Conservation (phyloP, 2,113 vertebrate genomes). For the Centrocercus urophasianus region DNA sequence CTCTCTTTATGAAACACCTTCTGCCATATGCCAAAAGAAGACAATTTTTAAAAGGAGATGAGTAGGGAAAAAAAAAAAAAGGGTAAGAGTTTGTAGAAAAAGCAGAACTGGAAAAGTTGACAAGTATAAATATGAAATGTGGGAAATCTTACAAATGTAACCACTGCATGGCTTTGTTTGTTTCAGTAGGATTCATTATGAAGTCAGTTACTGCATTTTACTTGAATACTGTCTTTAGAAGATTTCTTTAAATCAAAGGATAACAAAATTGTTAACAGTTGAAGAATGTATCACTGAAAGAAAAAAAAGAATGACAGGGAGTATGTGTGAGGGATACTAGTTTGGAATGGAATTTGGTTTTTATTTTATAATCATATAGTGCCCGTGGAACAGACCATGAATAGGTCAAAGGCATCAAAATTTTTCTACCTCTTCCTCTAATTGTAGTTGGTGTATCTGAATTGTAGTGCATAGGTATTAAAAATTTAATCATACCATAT, state of each 20-base stretch:
- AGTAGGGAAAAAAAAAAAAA: neutral
- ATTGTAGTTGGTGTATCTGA: neutral
- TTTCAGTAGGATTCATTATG: neutral
- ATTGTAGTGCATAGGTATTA: neutral
- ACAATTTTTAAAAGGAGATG: neutral
- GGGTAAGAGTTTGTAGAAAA: neutral
- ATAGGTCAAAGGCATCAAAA: neutral
- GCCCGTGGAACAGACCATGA: neutral
- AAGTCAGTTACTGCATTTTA: neutral
- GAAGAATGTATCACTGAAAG: neutral
- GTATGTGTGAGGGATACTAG: neutral
- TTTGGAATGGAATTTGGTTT: neutral
- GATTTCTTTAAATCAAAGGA: neutral
- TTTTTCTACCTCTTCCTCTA: neutral
- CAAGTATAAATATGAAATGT: neutral
- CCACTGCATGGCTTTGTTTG: neutral
- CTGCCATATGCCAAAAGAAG: slow-evolving; percentile 9
- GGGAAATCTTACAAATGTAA: neutral
- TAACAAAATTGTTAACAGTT: neutral
- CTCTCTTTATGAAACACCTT: slow-evolving; percentile 26
- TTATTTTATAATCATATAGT: neutral
- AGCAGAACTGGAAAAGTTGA: neutral
- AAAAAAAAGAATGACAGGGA: neutral
- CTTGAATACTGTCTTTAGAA: neutral
- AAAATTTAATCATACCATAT: neutral